A percentile compares a stretch with the other conserved stretches of the same genome.
Conservation (phyloP, 2,113 vertebrate species). For the Alces alces region DNA sequence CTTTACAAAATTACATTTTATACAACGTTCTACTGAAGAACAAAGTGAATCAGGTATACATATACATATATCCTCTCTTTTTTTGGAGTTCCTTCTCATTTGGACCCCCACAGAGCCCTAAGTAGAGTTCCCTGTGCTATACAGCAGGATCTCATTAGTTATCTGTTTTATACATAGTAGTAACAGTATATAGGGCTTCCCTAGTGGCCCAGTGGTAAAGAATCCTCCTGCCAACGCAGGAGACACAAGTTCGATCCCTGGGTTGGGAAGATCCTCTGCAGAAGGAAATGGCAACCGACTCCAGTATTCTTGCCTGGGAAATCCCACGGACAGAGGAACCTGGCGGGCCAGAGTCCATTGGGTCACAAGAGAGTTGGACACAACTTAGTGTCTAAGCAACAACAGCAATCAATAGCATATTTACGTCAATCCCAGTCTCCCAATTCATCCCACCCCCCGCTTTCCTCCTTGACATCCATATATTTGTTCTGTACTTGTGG, state of each 20-base stretch:
- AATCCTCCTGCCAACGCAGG: background rate
- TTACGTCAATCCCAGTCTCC: background rate
- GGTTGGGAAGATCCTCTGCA: background rate
- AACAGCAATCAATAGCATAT: background rate
- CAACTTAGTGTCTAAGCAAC: background rate
- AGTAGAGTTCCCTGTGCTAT: background rate
- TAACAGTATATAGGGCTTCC: background rate
- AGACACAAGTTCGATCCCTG: background rate
- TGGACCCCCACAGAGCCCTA: background rate
- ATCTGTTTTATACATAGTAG: background rate
- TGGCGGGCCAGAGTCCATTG: fast-evolving
- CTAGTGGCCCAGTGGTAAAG: background rate
- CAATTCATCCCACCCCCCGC: background rate
- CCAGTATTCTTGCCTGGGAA: background rate
- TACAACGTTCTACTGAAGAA: background rate
- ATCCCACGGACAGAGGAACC: background rate
- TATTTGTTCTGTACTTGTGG: background rate
- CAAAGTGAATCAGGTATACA: background rate
- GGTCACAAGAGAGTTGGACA: background rate
- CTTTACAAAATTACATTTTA: background rate
- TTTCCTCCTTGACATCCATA: background rate
- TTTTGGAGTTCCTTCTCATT: background rate
- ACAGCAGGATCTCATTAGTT: background rate
- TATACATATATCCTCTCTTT: background rate
- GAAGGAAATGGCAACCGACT: background rate